These are phyloP conservation scores for Chalcis sispes DNA, from an alignment of 2,888 invertebrate species.

Conservation along the genomic window DNA sequence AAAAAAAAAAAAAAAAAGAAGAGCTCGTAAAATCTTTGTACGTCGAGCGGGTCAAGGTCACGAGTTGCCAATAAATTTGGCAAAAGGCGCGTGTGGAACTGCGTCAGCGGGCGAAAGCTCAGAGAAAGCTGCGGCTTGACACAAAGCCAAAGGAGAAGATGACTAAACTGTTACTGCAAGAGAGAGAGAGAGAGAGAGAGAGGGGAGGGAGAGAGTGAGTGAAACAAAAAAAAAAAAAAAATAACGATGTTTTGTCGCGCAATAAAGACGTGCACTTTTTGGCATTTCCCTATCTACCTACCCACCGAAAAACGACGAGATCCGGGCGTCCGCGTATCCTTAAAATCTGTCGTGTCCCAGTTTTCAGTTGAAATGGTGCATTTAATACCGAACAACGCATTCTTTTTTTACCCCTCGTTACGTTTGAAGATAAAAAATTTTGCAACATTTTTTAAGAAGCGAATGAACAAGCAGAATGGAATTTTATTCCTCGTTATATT, in stretches of 20 bases:
- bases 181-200: too few relatives aligned
- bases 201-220: too few relatives aligned
- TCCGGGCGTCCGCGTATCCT: not conserved
- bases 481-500: too few relatives aligned
- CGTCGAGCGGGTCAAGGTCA: slow-evolving; percentile 27
- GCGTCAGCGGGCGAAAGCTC: not conserved
- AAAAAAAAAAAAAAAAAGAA: too few relatives aligned
- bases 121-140: not conserved
- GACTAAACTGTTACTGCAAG: too few relatives aligned
- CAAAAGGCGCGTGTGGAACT: not conserved
- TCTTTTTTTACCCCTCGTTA: not conserved
- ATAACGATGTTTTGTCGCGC: slow-evolving; percentile 19
- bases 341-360: not conserved
- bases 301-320: not conserved
- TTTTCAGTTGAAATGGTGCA: not conserved
- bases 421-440: too few relatives aligned
- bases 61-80: not conserved
- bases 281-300: not conserved
- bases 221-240: too few relatives aligned
- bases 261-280: slow-evolving; percentile 27
- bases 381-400: not conserved
- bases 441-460: too few relatives aligned
- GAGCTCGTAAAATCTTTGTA: not conserved
- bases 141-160: not conserved
- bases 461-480: too few relatives aligned